Evolutionary conservation across 2,888 invertebrate genomes (phyloP).

Genomic region (Ectemnius continuus): DNA sequence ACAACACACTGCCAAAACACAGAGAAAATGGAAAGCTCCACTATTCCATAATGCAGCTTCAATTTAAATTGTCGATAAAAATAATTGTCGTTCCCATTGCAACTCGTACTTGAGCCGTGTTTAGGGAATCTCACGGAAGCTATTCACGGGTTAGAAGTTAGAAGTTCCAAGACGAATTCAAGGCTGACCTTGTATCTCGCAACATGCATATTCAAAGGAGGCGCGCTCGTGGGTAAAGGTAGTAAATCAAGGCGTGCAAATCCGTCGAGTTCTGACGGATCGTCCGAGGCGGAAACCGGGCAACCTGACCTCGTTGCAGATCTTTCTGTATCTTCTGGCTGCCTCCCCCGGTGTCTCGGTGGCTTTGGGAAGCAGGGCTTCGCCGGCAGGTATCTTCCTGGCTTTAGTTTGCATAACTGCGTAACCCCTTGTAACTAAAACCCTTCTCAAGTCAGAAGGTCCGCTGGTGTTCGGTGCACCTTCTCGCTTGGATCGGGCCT

Average conservation of each 20-base stretch:
- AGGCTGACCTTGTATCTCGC: constrained; percentile 68
- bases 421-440: constrained; percentile 64
- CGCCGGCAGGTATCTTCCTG: constrained; percentile 63
- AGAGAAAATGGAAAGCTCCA: too few species aligned
- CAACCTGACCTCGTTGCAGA: constrained; percentile 36
- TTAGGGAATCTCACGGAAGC: not conserved
- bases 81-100: too few species aligned
- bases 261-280: constrained; percentile 46
- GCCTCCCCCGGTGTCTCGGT: constrained; percentile 5
- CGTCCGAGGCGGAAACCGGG: constrained; percentile 25
- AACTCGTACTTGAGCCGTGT: too few species aligned
- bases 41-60: too few species aligned
- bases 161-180: constrained; percentile 39
- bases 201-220: constrained; percentile 60
- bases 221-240: constrained; percentile 39
- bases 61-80: too few species aligned
- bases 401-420: constrained; percentile 72
- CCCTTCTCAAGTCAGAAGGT: constrained; percentile 39
- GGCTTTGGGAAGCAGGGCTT: constrained; percentile 26
- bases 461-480: constrained; percentile 13
- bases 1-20: too few species aligned
- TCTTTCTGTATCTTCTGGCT: too few species aligned
- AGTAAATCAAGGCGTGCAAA: constrained; percentile 70
- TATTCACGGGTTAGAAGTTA: constrained; percentile 10
- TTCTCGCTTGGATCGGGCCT: constrained; percentile 8